Base-by-base conservation (phyloP, 2,888 invertebrate genomes). In the Dione juno region DNA sequence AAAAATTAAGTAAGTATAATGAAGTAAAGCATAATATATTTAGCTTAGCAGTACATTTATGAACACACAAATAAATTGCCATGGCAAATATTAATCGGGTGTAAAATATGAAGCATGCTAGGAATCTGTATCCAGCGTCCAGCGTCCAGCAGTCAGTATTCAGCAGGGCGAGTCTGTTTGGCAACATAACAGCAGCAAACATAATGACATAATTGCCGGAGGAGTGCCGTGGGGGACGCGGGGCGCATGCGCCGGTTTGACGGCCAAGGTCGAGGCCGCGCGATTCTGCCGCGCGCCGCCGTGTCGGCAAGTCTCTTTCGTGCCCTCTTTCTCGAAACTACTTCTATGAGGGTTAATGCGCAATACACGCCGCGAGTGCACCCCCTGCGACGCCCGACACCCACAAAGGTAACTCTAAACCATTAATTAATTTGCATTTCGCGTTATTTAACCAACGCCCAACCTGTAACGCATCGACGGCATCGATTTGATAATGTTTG, bases 141-240 rank as follows among this genome's bases (percentile, higher is more conserved):
- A 88, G 9, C 16, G 80, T 84, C 81, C 81, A 86, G 85, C 85
- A 40, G 11, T 19, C 76, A 84, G 80, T 81, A 71, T 85, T 82
- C 88, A 87, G 50, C 64, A 19, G 40, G 50, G 86, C 84, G 80
- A 84, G 86, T 87, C 82, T 88, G 88, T 89, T 89, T 90, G 89
- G 88, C 89, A 89, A 88, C 88, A 88, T 79, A 83, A 84, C 87
- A 82, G 84, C 86, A 80, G 86, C 82, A 78, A 78, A 86, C 86
- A 90, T 92, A 92, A 93, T 92, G 93, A 92, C 92, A 93, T 92
- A 93, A 92, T 92, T 91, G 92, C 86, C 86, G 86, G 86, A 83
- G 84, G 82, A 81, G 80, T 72, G 76, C 71, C 74, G 75, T 10
- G 76, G 76, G 84, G 83, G 83, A 78, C 81, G 88, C 87, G 88